Base-by-base conservation (phyloP, 2,113 vertebrate species). In the Microtus ochrogaster region DNA sequence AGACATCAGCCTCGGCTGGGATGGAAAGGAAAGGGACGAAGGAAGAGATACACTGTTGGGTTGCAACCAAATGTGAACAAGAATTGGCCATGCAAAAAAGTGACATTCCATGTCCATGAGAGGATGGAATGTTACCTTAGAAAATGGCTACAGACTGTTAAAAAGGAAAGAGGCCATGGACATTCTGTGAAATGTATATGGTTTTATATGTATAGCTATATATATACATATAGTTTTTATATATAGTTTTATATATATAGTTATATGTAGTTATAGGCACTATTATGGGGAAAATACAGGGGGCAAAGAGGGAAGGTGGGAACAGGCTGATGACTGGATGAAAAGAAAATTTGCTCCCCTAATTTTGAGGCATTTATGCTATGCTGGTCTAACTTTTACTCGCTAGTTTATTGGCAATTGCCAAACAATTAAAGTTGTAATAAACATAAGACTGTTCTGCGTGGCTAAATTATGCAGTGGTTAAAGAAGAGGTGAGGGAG, bases 1-100 rank as follows among this genome's bases (percentile, higher is more conserved):
- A 61, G 47, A 89, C 55, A 79, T 61, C 68, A 85, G 58, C 85
- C 79, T 73, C 77, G 89, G 93, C 82, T 94, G 86, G 90, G n/a
- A 72, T 61, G 70, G 58, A 58, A 70, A 30, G 28, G 52, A 44
- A 85, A 52, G 78, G 21, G 61, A 47, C 24, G 24, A 78, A 90
- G 93, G 52, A 58, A 66, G 49, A 90, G 63, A 33, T 58, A 66
- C n/a, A 21, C 39, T 19, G 73, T 49, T 68, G 73, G 26, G 66
- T 47, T 65, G 82, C 58, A 41, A 28, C 36, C 49, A 78, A 81
- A 44, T 47, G 44, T 68, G 68, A 90, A 39, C 70, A 85, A 72
- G 61, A 39, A 78, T 58, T 19, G 6, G 49, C 41, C 5, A n/a
- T 39, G 3, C 77, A 58, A 74, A 14, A 81, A 47, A 72, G 66